These are phyloP conservation scores for Pteria penguin DNA, from an alignment of 2,888 invertebrate genomes.

Conservation along the genomic window DNA sequence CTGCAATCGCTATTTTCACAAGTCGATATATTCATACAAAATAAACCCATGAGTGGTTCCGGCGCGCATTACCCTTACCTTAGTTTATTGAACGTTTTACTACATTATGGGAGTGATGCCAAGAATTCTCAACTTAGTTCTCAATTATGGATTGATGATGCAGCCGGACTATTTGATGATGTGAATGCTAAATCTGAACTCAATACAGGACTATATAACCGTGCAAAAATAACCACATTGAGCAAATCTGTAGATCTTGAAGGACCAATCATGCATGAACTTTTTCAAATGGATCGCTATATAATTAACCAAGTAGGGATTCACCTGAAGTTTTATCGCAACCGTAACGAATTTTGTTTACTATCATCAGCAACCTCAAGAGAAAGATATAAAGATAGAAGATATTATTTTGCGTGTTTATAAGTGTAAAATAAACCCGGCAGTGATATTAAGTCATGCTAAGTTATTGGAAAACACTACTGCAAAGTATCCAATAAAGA, in stretches of 20 bases:
- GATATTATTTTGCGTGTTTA: conserved; percentile 41
- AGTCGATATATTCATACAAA: conserved; percentile 19
- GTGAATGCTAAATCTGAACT: too few relatives aligned
- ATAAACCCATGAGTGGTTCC: conserved; percentile 3
- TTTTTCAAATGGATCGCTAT: conserved; percentile 31
- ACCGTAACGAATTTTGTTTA: conserved; percentile 20
- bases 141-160: conserved; percentile 35
- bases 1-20: conserved; percentile 7
- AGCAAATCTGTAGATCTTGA: conserved; percentile 29
- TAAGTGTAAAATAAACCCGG: conserved; percentile 35
- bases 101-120: conserved; percentile 22
- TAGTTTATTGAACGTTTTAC: conserved; percentile 11
- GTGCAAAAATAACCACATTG: conserved; percentile 13
- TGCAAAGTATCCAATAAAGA: conserved; percentile 41
- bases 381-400: conserved; percentile 5
- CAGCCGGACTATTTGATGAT: conserved; percentile 27
- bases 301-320: conserved; percentile 33
- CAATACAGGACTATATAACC: conserved; percentile 18
- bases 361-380: background rate
- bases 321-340: conserved; percentile 24
- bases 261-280: conserved; percentile 30
- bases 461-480: conserved; percentile 18
- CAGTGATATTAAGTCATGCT: conserved; percentile 23
- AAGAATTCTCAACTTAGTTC: conserved; percentile 15
- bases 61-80: conserved; percentile 23